phyloP scores from a whole-genome alignment of 2,797 vertebrate species.

The Gobio occitaniae region DNA sequence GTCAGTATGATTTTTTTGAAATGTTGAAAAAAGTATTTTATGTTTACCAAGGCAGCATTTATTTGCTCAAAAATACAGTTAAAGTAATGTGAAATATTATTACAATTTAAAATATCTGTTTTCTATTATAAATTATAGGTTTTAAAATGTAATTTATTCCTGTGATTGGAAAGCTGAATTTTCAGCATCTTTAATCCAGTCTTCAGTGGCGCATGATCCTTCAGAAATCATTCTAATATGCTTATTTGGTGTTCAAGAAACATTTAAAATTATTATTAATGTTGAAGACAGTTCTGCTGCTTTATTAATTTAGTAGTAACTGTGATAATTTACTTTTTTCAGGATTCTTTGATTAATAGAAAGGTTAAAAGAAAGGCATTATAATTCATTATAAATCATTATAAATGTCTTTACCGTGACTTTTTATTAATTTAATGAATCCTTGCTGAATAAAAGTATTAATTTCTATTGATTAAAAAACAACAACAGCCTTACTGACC shows the following conservation, averaged over 20 bases:
- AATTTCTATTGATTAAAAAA: background rate
- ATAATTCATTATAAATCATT: background rate
- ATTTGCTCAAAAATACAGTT: background rate
- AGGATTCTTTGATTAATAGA: background rate
- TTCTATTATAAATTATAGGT: background rate
- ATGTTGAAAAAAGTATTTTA: background rate
- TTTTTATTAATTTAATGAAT: background rate
- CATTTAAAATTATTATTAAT: background rate
- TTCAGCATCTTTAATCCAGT: background rate
- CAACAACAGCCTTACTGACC: background rate
- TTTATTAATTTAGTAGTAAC: background rate
- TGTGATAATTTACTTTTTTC: background rate
- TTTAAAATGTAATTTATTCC: background rate
- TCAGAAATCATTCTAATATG: slow-evolving; percentile 8
- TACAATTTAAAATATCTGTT: background rate
- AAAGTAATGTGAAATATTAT: background rate
- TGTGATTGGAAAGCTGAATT: background rate
- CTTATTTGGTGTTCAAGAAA: background rate
- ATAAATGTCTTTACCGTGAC: background rate
- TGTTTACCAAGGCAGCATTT: background rate
- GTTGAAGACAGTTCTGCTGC: background rate
- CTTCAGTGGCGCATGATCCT: background rate
- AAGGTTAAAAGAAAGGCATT: background rate
- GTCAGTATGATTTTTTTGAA: background rate
- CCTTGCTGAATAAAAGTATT: background rate